phyloP scores from a whole-genome alignment of 2,797 vertebrate species.

The Enteromius trimaculatus region DNA sequence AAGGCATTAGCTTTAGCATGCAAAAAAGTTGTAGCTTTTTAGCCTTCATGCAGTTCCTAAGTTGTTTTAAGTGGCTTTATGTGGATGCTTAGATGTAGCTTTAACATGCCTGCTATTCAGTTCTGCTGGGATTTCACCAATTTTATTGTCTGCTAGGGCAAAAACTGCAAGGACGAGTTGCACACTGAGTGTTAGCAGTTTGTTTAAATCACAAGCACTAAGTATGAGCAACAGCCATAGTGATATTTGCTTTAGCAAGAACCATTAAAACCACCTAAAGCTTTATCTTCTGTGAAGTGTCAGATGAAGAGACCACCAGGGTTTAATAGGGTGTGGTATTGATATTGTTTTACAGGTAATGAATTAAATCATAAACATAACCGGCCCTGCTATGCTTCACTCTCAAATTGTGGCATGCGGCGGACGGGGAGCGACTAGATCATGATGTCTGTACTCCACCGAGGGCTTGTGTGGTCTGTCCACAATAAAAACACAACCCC shows the following conservation, averaged over 20 bases:
- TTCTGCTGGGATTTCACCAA: not conserved
- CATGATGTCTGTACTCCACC: slow-evolving; percentile 7
- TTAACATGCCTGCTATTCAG: not conserved
- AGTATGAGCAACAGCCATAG: not conserved
- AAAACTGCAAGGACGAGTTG: not conserved
- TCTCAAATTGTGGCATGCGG: not conserved
- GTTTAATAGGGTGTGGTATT: slow-evolving; percentile 46
- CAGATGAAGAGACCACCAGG: slow-evolving; percentile 43
- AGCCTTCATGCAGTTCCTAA: no score
- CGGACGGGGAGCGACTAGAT: not conserved
- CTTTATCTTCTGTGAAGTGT: slow-evolving; percentile 35
- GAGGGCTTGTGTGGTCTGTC: slow-evolving; percentile 34
- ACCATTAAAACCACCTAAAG: slow-evolving; percentile 7
- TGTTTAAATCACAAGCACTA: slow-evolving; percentile 4
- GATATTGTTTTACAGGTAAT: slow-evolving; percentile 30
- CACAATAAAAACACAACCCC: slow-evolving; percentile 29
- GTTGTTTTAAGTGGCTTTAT: not conserved
- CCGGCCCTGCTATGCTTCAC: not conserved
- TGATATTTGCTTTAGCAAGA: not conserved
- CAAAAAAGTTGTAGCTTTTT: not conserved
- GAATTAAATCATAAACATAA: slow-evolving; percentile 38
- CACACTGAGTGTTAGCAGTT: not conserved
- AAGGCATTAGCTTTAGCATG: not conserved
- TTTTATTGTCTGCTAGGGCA: not conserved
- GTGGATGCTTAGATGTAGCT: not conserved